phyloP scores from a whole-genome alignment of 2,888 invertebrate genomes.

The Erpobdella octoculata region DNA sequence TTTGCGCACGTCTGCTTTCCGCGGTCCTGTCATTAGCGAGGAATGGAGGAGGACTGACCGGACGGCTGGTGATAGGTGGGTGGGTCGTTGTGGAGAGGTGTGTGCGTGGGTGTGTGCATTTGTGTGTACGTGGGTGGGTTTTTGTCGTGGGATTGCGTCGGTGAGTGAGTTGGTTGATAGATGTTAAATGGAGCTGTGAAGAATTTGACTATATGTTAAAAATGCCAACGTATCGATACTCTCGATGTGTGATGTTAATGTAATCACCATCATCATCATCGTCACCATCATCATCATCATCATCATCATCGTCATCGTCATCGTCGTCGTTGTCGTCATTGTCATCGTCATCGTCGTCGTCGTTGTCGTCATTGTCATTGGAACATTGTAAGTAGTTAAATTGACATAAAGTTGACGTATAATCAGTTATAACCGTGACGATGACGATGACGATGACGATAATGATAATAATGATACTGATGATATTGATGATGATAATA shows the following conservation, averaged over 20 bases:
- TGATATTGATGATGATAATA: background rate
- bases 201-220: too few relatives aligned
- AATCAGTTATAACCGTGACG: background rate
- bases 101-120: background rate
- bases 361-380: background rate
- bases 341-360: background rate
- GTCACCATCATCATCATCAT: constrained; percentile 17
- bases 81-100: background rate
- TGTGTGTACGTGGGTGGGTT: background rate
- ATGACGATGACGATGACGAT: background rate
- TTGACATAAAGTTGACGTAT: too few relatives aligned
- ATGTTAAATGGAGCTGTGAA: too few relatives aligned
- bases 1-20: constrained; percentile 5
- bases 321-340: background rate
- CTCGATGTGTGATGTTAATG: too few relatives aligned
- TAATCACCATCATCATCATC: constrained; percentile 24
- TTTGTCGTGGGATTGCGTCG: too few relatives aligned
- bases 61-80: background rate
- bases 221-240: too few relatives aligned
- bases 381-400: constrained; percentile 1
- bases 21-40: background rate
- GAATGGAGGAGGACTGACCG: background rate
- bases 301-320: constrained; percentile 19
- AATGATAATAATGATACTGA: background rate
- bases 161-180: too few relatives aligned